Evolutionary conservation across 92 coral and sea anemone species (phyloP).

Genomic region (Epizoanthus fatuus): DNA sequence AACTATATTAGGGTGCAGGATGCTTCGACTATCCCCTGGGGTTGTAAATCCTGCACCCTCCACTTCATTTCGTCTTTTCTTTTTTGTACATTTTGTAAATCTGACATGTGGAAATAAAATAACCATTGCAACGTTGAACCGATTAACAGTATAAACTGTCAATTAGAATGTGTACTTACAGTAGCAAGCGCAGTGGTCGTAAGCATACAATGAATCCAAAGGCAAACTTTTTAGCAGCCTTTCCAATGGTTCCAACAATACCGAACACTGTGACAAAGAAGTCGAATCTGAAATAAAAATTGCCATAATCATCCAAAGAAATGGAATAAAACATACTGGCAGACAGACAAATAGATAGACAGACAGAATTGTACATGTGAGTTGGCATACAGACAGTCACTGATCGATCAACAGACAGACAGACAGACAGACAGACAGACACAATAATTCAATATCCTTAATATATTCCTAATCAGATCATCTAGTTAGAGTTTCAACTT

Average conservation of each 20-base stretch:
- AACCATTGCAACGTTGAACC: too few relatives aligned
- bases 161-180: conserved; percentile 72
- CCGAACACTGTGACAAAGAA: conserved; percentile 92
- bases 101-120: too few relatives aligned
- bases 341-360: neutral
- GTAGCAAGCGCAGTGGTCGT: conserved; percentile 88
- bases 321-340: neutral
- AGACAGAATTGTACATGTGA: neutral
- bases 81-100: too few relatives aligned
- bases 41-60: too few relatives aligned
- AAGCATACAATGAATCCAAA: conserved; percentile 87
- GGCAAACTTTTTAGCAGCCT: conserved; percentile 68
- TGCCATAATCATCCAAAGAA: neutral
- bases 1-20: too few relatives aligned
- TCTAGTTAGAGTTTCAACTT: neutral
- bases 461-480: neutral
- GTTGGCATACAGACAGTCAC: neutral
- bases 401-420: neutral
- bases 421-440: conserved; percentile 2
- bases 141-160: neutral
- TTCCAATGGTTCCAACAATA: conserved; percentile 83
- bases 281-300: conserved; percentile 77
- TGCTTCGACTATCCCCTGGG: too few relatives aligned
- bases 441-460: neutral
- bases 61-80: too few relatives aligned